Percentiles rank a stretch among this genome's conserved stretches.
These are phyloP conservation scores for Ectemnius cavifrons DNA, from an alignment of 2,888 invertebrate genomes.

Conservation along the genomic window DNA sequence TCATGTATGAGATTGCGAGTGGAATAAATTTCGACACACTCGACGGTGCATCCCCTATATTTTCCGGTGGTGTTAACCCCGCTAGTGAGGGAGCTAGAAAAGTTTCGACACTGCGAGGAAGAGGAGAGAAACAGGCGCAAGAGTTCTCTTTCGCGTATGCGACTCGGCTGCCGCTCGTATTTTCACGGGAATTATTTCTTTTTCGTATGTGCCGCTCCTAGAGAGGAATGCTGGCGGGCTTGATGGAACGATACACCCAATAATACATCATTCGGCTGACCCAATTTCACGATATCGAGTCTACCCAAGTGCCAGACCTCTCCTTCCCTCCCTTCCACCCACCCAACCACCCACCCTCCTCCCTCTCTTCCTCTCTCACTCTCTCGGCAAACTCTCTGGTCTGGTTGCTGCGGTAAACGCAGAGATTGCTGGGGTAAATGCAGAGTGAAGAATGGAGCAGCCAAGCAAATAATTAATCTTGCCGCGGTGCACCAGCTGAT, in stretches of 20 bases:
- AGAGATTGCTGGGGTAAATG: slow-evolving; percentile 34
- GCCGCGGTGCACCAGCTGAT: neutral
- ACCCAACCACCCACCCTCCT: slow-evolving; percentile 21
- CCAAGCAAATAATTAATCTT: slow-evolving; percentile 31
- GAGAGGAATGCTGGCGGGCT: slow-evolving; percentile 13
- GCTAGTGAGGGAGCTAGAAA: too few relatives aligned
- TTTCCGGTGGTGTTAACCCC: too few relatives aligned
- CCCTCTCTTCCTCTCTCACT: too few relatives aligned
- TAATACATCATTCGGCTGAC: slow-evolving; percentile 55
- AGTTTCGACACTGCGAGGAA: too few relatives aligned
- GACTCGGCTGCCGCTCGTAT: too few relatives aligned
- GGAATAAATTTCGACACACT: too few relatives aligned
- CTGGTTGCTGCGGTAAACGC: slow-evolving; percentile 41
- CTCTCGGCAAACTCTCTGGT: neutral
- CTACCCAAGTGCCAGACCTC: slow-evolving; percentile 40
- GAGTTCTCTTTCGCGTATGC: neutral
- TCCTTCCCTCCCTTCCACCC: neutral
- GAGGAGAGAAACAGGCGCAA: too few relatives aligned
- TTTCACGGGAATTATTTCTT: too few relatives aligned
- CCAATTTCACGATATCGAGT: slow-evolving; percentile 53
- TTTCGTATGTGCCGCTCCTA: too few relatives aligned
- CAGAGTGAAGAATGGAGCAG: slow-evolving; percentile 20
- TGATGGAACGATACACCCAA: slow-evolving; percentile 33
- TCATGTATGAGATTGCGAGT: too few relatives aligned
- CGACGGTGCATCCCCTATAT: too few relatives aligned